phyloP scores from a whole-genome alignment of 2,888 invertebrate species.

The Vanessa cardui region DNA sequence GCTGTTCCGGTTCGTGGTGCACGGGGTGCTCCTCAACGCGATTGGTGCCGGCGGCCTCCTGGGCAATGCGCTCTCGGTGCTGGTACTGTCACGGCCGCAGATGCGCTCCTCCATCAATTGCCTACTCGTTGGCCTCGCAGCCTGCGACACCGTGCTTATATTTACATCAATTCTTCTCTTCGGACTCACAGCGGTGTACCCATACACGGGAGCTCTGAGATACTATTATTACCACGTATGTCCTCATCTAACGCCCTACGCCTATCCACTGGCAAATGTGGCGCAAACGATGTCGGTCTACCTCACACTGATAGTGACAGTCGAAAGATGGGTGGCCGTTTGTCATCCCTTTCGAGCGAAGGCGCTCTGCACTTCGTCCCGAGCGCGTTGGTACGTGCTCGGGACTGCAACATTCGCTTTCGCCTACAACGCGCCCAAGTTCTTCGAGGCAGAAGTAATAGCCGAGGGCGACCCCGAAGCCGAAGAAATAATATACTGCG shows the following conservation, averaged over 20 bases:
- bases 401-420: slow-evolving; percentile 91
- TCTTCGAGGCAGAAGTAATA: slow-evolving; percentile 86
- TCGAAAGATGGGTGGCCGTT: slow-evolving; percentile 97
- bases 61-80: slow-evolving; percentile 95
- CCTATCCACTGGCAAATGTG: slow-evolving; percentile 92
- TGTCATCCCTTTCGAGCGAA: slow-evolving; percentile 94
- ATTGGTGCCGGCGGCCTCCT: slow-evolving; percentile 92
- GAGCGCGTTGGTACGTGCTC: slow-evolving; percentile 93
- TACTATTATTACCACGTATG: slow-evolving; percentile 90
- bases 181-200: slow-evolving; percentile 92
- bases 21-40: slow-evolving; percentile 90
- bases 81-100: slow-evolving; percentile 94
- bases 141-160: slow-evolving; percentile 96
- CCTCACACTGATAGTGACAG: slow-evolving; percentile 93
- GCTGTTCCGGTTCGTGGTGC: slow-evolving; percentile 90
- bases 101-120: slow-evolving; percentile 98
- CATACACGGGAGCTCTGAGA: slow-evolving; percentile 90
- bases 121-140: slow-evolving; percentile 95
- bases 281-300: slow-evolving; percentile 97
- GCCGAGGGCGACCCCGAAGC: slow-evolving; percentile 68
- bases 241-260: slow-evolving; percentile 90
- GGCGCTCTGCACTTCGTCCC: slow-evolving; percentile 93
- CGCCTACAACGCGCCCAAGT: slow-evolving; percentile 92
- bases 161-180: slow-evolving; percentile 93
- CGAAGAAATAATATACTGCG: slow-evolving; percentile 86